Evolutionary conservation across 2,888 invertebrate genomes (phyloP), one percentile per base, ranked within the genome.

Genomic region (Epistrophe eligans): DNA sequence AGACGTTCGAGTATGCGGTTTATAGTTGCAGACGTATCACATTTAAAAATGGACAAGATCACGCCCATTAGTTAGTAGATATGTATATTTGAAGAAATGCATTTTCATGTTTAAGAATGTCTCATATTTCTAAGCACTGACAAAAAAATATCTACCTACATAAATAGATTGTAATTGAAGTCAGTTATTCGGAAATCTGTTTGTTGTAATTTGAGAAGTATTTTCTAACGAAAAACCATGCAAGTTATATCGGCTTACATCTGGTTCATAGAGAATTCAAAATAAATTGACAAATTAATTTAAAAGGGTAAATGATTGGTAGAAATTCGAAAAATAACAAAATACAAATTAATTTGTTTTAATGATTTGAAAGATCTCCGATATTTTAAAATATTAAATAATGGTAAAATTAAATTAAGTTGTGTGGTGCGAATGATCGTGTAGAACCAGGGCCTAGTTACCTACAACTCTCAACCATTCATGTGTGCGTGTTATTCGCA

Each of bases 41-140:
- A 72, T 77, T 73, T 77, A 28, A 70, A 70, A 85, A 70, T 48
- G 79, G 55, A 79, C 83, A 83, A 17, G 67, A 72, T 76, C 76
- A 87, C 87, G 83, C 87, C 87, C 79, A 64, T 79, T 28, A 32
- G 45, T 24, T 24, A 24, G 24, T 24, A 24, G 1, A 24, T 24
- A 24, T 1, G 3, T 24, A 24, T 38, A 48, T 66, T 43, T 58
- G 52, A 57, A 73, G 70, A 71, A 71, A 73, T 77, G 67, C 11
- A 28, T 77, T 57, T 57, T 50, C 35, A 57, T 73, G 35, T 48
- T 77, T 19, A 52, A 67, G 35, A 58, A 55, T 48, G 50, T 72
- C 38, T 84, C 64, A 64, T 45, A 57, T 84, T 79, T 71, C 76
- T 52, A 43, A 19, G 15, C 13, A 48, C 38, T 52, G n/a, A 58